Conservation (phyloP, 2,797 vertebrate genomes). For the Syngnathus rostellatus region DNA sequence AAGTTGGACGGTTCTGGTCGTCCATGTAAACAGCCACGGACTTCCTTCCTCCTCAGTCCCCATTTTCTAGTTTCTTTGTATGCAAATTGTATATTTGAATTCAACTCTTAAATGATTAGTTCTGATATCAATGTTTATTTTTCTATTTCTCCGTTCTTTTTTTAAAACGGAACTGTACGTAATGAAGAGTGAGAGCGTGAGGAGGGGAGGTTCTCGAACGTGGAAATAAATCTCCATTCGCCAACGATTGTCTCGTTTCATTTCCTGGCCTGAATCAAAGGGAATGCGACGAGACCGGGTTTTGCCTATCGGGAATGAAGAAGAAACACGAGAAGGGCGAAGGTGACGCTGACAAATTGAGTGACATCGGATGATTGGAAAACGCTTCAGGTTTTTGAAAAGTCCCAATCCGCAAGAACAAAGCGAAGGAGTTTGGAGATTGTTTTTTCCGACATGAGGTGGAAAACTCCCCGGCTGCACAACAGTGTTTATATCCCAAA, state of each 20-base stretch:
- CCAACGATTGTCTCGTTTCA: background rate
- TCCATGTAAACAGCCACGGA: conserved; percentile 28
- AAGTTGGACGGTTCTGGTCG: conserved; percentile 25
- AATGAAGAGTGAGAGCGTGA: conserved; percentile 37
- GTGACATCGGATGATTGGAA: background rate
- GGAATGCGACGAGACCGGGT: background rate
- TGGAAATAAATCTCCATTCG: conserved; percentile 57
- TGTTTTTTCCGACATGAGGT: conserved; percentile 41
- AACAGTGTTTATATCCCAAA: conserved; percentile 54
- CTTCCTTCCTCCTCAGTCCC: conserved; percentile 28
- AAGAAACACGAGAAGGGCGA: background rate
- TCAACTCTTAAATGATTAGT: conserved; percentile 62
- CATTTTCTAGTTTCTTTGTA: conserved; percentile 59
- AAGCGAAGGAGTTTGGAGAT: conserved; percentile 10
- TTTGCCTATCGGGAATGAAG: background rate
- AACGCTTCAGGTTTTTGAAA: background rate
- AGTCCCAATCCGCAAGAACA: background rate
- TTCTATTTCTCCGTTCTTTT: conserved; percentile 56
- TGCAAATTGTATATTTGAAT: conserved; percentile 70
- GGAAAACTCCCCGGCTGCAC: conserved; percentile 35
- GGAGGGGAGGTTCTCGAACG: conserved; percentile 40
- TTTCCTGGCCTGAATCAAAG: background rate
- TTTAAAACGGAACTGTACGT: conserved; percentile 41
- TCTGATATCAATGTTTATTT: conserved; percentile 72
- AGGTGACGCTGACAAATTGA: background rate